Conservation (phyloP, 2,113 vertebrate genomes). For the Salvelinus namaycush region DNA sequence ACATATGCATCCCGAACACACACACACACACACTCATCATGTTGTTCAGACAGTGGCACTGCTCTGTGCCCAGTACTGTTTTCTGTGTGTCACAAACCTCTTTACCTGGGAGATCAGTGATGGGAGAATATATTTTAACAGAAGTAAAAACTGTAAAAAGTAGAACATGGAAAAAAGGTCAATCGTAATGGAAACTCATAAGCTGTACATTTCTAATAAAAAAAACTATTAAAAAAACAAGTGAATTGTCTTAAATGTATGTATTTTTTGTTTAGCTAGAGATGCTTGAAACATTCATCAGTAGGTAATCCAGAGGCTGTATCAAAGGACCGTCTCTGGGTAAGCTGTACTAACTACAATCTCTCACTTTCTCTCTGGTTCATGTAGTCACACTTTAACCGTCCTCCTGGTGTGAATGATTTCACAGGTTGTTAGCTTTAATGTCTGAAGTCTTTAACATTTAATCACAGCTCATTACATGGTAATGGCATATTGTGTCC, state of each 20-base stretch:
- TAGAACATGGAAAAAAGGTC: conserved; percentile 60
- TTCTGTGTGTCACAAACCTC: conserved; percentile 46
- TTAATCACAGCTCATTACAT: not conserved
- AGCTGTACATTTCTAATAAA: conserved; percentile 97
- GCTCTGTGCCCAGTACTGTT: conserved; percentile 45
- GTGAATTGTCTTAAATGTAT: conserved; percentile 41
- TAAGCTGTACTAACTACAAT: no score
- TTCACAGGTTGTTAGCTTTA: not conserved
- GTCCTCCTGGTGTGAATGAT: not conserved
- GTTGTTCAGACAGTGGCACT: conserved; percentile 27
- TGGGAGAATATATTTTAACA: conserved; percentile 69
- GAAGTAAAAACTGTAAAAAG: conserved; percentile 75
- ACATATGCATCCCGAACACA: conserved; percentile 36
- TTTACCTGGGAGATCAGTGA: conserved; percentile 64
- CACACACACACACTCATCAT: conserved; percentile 3
- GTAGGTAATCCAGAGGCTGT: no score
- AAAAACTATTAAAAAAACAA: conserved; percentile 76
- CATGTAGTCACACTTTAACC: not conserved
- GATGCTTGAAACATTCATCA: no score
- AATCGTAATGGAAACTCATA: conserved; percentile 77
- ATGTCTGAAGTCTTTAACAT: not conserved
- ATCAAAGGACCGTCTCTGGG: no score
- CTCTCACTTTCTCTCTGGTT: not conserved
- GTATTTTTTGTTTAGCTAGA: not conserved
- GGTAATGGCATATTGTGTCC: not conserved